Base-by-base conservation (phyloP, 2,888 invertebrate genomes). In the Seira musarum region DNA sequence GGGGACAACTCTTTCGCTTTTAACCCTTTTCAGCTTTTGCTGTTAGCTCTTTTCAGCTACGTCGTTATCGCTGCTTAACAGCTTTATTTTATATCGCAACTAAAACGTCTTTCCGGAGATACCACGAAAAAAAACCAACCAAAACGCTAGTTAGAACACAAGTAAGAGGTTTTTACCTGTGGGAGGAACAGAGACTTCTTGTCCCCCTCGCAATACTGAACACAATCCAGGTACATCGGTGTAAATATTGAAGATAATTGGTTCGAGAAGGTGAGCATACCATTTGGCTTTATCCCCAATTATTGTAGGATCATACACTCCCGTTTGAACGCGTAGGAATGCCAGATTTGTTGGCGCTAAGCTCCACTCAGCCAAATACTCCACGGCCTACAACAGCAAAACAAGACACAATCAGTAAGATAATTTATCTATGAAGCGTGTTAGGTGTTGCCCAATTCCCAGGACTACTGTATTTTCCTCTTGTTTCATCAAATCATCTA, bases 241-340 rank as follows among this genome's bases (percentile, higher is more conserved):
- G 74, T 85, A 84, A 81, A 87, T 97, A 2, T 93, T 92, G 89
- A 99, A 99, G 75, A 93, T 92, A 64, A 99, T 94, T 0, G 96
- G 94, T 86, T 97, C 96, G 83, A 99, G 90, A 13, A 92, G 91
- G 85, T 95, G 94, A 2, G 95, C 93, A 89, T 95, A 99, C 99
- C 99, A 99, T 89, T 98, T 98, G 21, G 96, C 92, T 89, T 99
- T 99, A 90, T 99, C 99, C 25, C 99, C 99, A 77, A 99, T 95
- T 89, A 96, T 94, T 19, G 94, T 92, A 0, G 99, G 98, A 90
- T 98, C 98, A 88, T 95, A 94, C 17, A 98, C 93, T 30, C 99
- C 99, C 0, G 98, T 99, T 88, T 99, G 99, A 0, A 99, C 97
- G 5, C 99, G 92, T 63, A 98, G 92, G 88, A 98, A 99, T 2